These are phyloP conservation scores for Strigops habroptila DNA, from an alignment of 2,113 vertebrate genomes.

Conservation along the genomic window DNA sequence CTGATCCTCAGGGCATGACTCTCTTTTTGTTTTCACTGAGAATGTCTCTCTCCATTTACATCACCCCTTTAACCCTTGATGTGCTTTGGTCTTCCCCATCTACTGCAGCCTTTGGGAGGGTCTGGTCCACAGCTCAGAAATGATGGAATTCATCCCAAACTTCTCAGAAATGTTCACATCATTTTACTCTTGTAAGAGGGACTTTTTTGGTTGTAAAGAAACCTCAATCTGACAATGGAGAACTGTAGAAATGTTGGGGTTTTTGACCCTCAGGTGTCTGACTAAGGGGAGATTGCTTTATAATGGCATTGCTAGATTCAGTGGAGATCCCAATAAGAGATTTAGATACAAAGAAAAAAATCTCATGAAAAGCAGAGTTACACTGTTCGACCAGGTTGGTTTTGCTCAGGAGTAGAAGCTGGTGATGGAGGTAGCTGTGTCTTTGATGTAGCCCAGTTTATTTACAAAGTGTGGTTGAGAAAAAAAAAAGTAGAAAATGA, in stretches of 20 bases:
- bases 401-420: not conserved
- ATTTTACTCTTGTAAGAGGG: not conserved
- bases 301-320: not conserved
- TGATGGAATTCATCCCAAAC: not conserved
- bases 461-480: not conserved
- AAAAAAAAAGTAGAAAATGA: not conserved
- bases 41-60: slow-evolving; percentile 61
- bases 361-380: not conserved
- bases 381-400: not conserved
- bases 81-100: not conserved
- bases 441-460: slow-evolving; percentile 37
- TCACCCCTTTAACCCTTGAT: slow-evolving; percentile 44
- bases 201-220: not conserved
- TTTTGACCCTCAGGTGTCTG: not conserved
- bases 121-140: not conserved
- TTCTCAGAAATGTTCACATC: not conserved
- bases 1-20: slow-evolving; percentile 58
- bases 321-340: not conserved
- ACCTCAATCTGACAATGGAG: not conserved
- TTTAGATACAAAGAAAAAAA: not conserved
- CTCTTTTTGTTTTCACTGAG: slow-evolving; percentile 55
- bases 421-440: not conserved
- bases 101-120: not conserved
- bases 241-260: not conserved
- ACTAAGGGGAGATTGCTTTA: not conserved